Evolutionary conservation across 2,888 invertebrate genomes (phyloP).

Genomic region (Cepaea hortensis): DNA sequence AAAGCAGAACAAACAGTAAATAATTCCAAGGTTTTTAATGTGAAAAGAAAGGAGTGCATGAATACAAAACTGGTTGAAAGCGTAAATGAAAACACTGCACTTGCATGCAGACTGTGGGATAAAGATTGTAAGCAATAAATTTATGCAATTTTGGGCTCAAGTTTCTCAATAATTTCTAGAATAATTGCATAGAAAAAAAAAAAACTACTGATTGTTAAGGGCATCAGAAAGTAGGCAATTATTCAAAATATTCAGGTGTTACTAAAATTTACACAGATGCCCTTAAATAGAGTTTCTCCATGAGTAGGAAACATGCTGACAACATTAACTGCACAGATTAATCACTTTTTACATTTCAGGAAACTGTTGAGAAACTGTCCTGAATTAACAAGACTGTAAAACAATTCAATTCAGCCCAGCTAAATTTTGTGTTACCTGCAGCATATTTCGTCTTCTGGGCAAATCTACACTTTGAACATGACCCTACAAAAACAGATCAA

Average conservation of each 20-base stretch:
- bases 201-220: not conserved
- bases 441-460: conserved; percentile 62
- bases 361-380: conserved; percentile 19
- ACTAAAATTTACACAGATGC: too few species aligned
- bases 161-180: conserved; percentile 28
- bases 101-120: conserved; percentile 1
- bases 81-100: not conserved
- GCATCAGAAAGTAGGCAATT: not conserved
- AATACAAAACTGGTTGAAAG: conserved; percentile 2
- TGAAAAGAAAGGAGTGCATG: too few species aligned
- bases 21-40: too few species aligned
- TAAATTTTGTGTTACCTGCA: conserved; percentile 60
- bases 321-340: too few species aligned
- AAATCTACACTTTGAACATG: conserved; percentile 67
- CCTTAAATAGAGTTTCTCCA: not conserved
- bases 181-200: not conserved
- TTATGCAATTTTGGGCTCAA: not conserved
- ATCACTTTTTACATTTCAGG: not conserved
- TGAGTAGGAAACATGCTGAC: not conserved
- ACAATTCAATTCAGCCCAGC: conserved; percentile 19
- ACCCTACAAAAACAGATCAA: conserved; percentile 54
- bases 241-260: too few species aligned
- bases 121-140: not conserved
- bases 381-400: conserved; percentile 6
- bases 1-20: too few species aligned